Base-by-base conservation (phyloP, 2,113 vertebrate species). In the Parus major region DNA sequence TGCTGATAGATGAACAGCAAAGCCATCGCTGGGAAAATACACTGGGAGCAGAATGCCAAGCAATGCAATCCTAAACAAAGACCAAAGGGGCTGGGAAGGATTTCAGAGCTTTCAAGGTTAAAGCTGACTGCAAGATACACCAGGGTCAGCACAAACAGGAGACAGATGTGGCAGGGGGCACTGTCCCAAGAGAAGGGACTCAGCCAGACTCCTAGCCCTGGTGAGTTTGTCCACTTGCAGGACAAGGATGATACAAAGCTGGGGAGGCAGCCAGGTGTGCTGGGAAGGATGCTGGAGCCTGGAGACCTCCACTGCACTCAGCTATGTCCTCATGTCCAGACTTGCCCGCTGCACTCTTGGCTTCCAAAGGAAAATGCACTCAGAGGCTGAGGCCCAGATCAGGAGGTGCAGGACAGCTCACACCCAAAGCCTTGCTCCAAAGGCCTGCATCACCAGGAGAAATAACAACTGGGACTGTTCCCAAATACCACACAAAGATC, bases 1-100 rank as follows among this genome's bases (percentile, higher is more conserved):
- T 83, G 88, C 94, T 95, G 95, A 95, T 49, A 72, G 95, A 96
- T 92, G 95, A 95, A 80, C 87, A 73, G 86, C 91, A 95, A 90
- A 97, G 82, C 81, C 87, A 81, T 33, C 12, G 18, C 91, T 81
- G 56, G 84, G 92, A 95, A 88, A 94, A 88, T 41, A 80, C 84
- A 33, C 0, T 46, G 75, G 89, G 15, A 92, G 78, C 79, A 68
- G 91, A 92, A 92, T 87, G 90, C 88, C 84, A 90, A 95, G 86
- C 75, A 77, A 86, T 1, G 0, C 64, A 46, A 92, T 77, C 77
- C 84, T 20, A 69, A 90, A 96, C 78, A 89, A 92, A 96, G 94
- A 73, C 12, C 11, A 71, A 85, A 95, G 60, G 64, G 72, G 60
- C 86, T 50, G 60, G 82, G 86, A 90, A 94, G 68, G 64, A 53